These are phyloP conservation scores for Drosophila sucinea DNA, from an alignment of 1,140 invertebrate species.

Conservation along the genomic window DNA sequence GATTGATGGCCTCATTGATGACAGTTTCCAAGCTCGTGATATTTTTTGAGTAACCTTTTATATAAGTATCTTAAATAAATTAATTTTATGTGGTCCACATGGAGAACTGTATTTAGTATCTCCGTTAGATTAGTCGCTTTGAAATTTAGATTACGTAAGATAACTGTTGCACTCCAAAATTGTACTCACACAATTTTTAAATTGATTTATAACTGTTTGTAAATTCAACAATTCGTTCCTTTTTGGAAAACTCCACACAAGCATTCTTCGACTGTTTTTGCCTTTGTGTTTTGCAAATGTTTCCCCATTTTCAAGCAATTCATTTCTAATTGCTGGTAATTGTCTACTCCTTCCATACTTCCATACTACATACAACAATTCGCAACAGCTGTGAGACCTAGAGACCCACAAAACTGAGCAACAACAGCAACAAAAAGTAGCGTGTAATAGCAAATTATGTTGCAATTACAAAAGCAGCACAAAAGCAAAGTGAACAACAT, in stretches of 20 bases:
- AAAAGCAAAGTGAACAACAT: constrained; percentile 61
- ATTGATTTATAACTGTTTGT: constrained; percentile 11
- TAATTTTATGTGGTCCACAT: too few relatives aligned
- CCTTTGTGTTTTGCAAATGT: constrained; percentile 47
- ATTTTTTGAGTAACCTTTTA: too few relatives aligned
- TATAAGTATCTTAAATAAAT: too few relatives aligned
- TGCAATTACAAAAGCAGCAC: constrained; percentile 78
- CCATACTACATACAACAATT: constrained; percentile 29
- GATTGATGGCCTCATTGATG: too few relatives aligned
- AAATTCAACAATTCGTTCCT: neutral
- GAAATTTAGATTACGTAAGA: too few relatives aligned
- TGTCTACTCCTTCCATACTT: constrained; percentile 48
- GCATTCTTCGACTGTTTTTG: constrained; percentile 29
- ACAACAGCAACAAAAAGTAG: constrained; percentile 50
- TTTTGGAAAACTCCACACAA: neutral
- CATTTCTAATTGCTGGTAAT: constrained; percentile 81
- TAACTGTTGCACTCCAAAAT: neutral
- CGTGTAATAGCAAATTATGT: constrained; percentile 81
- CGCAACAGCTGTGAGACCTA: constrained; percentile 72
- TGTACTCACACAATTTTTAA: neutral
- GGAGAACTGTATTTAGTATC: too few relatives aligned
- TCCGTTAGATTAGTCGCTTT: too few relatives aligned
- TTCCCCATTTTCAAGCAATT: constrained; percentile 66
- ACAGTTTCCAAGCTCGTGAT: too few relatives aligned
- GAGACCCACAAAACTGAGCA: constrained; percentile 73